Conservation (phyloP, 2,113 vertebrate species). For the Ciconia stormi region DNA sequence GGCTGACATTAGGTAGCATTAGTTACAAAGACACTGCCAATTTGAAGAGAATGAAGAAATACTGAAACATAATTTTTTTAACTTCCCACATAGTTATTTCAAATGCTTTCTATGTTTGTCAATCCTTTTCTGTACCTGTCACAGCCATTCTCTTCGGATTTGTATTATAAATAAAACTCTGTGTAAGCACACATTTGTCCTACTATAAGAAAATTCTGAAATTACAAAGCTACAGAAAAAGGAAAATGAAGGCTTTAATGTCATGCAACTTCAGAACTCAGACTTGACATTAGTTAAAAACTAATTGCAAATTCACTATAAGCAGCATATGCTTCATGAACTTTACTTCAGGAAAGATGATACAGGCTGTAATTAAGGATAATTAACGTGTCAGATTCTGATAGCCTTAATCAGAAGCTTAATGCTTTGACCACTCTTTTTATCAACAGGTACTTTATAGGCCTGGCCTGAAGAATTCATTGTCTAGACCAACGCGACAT, state of each 20-base stretch:
- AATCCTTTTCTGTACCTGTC: not conserved
- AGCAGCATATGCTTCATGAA: not conserved
- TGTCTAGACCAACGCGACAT: not conserved
- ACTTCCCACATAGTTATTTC: not conserved
- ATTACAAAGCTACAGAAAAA: not conserved
- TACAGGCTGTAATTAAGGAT: not conserved
- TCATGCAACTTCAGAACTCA: not conserved
- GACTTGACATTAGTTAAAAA: not conserved
- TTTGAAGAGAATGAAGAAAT: not conserved
- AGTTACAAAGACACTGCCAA: not conserved
- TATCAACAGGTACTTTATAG: not conserved
- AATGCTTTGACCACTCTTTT: not conserved
- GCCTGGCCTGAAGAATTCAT: not conserved
- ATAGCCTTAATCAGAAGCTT: not conserved
- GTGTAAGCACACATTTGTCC: not conserved
- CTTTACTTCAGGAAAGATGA: not conserved
- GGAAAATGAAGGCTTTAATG: not conserved
- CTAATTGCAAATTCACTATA: not conserved
- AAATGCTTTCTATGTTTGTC: not conserved
- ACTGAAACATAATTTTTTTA: not conserved
- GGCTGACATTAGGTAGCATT: not conserved
- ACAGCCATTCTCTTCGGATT: not conserved
- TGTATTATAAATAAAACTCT: not conserved
- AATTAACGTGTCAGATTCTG: not conserved
- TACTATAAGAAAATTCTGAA: not conserved